Evolutionary conservation across 2,113 vertebrate species (phyloP).

Genomic region (Eclectus roratus): DNA sequence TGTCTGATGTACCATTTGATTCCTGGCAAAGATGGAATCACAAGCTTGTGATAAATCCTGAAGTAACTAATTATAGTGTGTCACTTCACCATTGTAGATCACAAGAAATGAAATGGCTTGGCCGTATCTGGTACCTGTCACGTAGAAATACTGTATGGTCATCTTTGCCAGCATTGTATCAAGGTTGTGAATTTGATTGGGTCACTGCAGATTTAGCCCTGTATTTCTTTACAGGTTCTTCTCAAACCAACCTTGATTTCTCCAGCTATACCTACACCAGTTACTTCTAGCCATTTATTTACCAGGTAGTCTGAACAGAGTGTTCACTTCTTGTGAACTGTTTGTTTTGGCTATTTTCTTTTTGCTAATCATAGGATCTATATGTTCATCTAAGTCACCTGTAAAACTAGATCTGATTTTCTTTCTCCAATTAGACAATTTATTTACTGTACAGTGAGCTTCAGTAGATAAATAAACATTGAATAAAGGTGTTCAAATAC

Average conservation of each 20-base stretch:
- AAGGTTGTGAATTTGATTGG: not conserved
- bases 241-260: not conserved
- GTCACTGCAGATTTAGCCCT: not conserved
- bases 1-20: not conserved
- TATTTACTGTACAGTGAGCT: not conserved
- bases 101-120: not conserved
- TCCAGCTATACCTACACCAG: not conserved
- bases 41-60: not conserved
- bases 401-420: not conserved
- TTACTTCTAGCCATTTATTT: not conserved
- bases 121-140: not conserved
- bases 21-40: not conserved
- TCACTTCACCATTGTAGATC: not conserved
- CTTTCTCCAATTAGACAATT: not conserved
- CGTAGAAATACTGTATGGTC: not conserved
- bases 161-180: not conserved
- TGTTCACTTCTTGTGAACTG: not conserved
- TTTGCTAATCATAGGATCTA: not conserved
- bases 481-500: not conserved
- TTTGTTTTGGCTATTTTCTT: not conserved
- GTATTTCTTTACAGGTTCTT: not conserved
- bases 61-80: not conserved
- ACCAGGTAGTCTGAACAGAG: not conserved
- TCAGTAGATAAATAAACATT: not conserved
- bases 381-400: not conserved